Evolutionary conservation across 2,797 vertebrate genomes (phyloP).

Genomic region (Gephyroberyx darwinii): DNA sequence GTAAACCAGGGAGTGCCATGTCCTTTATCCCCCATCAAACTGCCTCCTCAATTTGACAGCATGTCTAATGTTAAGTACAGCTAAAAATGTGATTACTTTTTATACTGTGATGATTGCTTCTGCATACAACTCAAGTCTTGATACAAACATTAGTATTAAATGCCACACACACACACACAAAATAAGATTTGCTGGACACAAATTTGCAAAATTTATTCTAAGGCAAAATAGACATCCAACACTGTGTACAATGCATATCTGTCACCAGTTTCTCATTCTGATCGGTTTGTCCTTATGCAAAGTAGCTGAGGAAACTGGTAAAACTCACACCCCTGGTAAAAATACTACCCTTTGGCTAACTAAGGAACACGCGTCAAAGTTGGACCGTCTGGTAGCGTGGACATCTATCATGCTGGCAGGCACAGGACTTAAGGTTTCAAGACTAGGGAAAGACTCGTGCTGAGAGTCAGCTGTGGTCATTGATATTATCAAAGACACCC

Average conservation of each 20-base stretch:
- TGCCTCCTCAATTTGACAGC: neutral
- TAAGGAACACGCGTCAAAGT: neutral
- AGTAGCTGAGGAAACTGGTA: neutral
- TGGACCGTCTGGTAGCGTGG: conserved; percentile 1
- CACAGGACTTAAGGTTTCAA: neutral
- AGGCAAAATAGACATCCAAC: conserved; percentile 18
- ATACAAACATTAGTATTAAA: neutral
- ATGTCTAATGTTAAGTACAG: neutral
- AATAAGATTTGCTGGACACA: conserved; percentile 5
- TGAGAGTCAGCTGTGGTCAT: neutral
- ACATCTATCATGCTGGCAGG: conserved; percentile 3
- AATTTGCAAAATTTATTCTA: conserved; percentile 23
- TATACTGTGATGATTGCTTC: too few relatives aligned
- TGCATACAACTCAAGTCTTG: neutral
- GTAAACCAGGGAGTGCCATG: neutral
- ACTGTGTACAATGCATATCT: conserved; percentile 21
- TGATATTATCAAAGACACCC: neutral
- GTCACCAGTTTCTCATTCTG: neutral
- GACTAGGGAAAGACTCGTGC: neutral
- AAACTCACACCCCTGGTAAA: neutral
- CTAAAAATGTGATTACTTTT: neutral
- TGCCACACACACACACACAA: neutral
- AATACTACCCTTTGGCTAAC: neutral
- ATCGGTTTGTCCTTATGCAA: neutral
- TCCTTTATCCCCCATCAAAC: neutral